Conservation (phyloP, 2,797 vertebrate genomes). For the Ptychobarbus kaznakovi region DNA sequence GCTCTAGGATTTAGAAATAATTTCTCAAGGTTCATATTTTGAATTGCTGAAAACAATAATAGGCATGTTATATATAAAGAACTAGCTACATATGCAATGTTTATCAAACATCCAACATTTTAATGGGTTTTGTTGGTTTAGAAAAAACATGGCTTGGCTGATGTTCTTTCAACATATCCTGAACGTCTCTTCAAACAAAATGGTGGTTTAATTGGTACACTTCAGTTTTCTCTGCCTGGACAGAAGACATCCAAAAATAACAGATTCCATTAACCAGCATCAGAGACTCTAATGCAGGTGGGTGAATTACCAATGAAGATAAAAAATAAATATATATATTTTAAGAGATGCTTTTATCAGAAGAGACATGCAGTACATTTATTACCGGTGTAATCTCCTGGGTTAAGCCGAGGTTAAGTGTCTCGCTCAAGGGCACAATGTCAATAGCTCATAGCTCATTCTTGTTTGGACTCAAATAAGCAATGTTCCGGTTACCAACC, state of each 20-base stretch:
- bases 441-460: neutral
- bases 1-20: neutral
- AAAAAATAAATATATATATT: neutral
- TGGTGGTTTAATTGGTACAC: neutral
- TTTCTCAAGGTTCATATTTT: neutral
- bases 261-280: neutral
- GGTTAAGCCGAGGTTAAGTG: constrained; percentile 12
- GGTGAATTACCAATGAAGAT: neutral
- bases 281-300: neutral
- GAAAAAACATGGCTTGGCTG: neutral
- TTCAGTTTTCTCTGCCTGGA: neutral
- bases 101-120: neutral
- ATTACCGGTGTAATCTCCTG: neutral
- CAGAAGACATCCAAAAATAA: neutral
- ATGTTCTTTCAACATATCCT: neutral
- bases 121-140: neutral
- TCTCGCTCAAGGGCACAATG: neutral
- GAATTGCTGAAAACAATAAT: neutral
- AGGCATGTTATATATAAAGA: neutral
- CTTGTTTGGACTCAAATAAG: neutral
- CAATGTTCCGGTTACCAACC: neutral
- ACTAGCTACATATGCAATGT: neutral
- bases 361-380: neutral
- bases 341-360: neutral
- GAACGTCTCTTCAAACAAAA: neutral